phyloP scores from a whole-genome alignment of 2,113 vertebrate genomes.

The Erythrocebus patas region DNA sequence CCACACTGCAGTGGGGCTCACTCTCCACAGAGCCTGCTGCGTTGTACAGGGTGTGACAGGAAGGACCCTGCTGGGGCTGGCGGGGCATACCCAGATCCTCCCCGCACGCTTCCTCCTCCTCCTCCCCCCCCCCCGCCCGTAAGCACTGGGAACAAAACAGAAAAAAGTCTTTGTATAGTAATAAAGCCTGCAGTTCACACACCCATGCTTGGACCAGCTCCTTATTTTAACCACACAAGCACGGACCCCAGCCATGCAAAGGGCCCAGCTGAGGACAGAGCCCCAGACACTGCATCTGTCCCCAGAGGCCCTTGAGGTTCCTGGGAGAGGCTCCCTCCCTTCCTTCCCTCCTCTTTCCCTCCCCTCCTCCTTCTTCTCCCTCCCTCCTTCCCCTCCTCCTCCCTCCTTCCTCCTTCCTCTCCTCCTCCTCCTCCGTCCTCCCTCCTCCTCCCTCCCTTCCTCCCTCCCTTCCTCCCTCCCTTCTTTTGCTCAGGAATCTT shows the following conservation, averaged over 20 bases:
- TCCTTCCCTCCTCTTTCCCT: too few species aligned
- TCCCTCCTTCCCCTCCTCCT: too few species aligned
- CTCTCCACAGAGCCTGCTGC: too few species aligned
- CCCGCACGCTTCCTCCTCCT: neutral
- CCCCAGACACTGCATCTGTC: neutral
- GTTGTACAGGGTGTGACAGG: too few species aligned
- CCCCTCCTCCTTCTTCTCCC: accelerated
- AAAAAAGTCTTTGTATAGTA: neutral
- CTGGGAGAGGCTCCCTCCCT: neutral
- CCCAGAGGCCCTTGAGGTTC: neutral
- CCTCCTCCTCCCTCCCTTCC: accelerated
- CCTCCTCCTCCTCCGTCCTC: too few species aligned
- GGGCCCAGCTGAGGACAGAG: neutral
- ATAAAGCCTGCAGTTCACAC: neutral
- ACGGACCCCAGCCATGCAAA: neutral
- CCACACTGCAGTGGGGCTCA: too few species aligned
- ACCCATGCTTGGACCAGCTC: neutral
- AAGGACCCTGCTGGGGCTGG: too few species aligned
- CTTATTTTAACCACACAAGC: neutral
- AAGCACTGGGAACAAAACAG: neutral
- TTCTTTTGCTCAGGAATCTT: too few species aligned
- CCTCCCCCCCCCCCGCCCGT: accelerated
- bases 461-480: too few species aligned
- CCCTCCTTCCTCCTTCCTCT: too few species aligned
- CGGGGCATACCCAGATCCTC: accelerated